Evolutionary conservation across 2,113 vertebrate species (phyloP).

Genomic region (Caranx melampygus): DNA sequence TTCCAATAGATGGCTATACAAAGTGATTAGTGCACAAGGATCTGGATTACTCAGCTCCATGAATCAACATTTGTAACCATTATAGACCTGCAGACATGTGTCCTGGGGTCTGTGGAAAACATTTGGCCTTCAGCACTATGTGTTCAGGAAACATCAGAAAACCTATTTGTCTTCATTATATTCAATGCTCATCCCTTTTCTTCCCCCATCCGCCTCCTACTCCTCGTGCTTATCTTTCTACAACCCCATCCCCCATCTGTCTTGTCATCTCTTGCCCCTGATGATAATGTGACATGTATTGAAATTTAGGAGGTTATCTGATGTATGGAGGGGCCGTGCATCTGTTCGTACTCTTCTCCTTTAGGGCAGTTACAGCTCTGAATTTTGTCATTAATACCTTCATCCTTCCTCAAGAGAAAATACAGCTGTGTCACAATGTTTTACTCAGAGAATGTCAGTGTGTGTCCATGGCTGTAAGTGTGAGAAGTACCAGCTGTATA

Average conservation of each 20-base stretch:
- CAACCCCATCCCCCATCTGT: not conserved
- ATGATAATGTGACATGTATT: constrained; percentile 35
- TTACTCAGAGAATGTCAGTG: not conserved
- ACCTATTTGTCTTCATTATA: constrained; percentile 57
- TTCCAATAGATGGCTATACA: not conserved
- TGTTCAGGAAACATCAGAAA: constrained; percentile 40
- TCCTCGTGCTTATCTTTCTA: not conserved
- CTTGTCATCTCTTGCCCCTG: constrained; percentile 1
- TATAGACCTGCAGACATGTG: not conserved
- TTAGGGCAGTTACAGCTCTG: constrained; percentile 13
- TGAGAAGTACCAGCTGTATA: constrained; percentile 41
- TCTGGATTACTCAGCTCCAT: not conserved
- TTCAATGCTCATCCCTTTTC: not conserved
- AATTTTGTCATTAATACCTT: constrained; percentile 29
- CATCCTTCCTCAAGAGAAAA: not conserved
- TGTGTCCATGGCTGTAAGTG: constrained; percentile 1
- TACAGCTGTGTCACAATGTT: constrained; percentile 41
- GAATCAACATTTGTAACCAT: not conserved
- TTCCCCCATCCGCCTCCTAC: not conserved
- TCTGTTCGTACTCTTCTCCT: constrained; percentile 19
- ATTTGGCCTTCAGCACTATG: constrained; percentile 29
- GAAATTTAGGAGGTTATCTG: not conserved
- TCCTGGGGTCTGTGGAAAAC: constrained; percentile 34
- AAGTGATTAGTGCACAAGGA: not conserved
- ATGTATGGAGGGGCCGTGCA: not conserved